Evolutionary conservation across 2,797 vertebrate species (phyloP).

Genomic region (Clamator glandarius): DNA sequence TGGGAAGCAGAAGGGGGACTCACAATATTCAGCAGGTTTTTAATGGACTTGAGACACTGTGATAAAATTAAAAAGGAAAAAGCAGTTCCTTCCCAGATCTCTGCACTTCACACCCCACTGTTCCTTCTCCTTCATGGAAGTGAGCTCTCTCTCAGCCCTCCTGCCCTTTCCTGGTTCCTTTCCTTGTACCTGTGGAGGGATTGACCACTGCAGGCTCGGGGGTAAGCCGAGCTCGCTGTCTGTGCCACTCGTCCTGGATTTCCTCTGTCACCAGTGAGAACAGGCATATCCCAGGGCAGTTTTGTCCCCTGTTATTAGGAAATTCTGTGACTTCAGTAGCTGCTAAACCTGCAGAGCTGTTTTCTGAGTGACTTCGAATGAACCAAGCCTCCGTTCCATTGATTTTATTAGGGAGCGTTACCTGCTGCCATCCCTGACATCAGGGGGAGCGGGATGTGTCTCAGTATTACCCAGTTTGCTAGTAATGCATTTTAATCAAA

Average conservation of each 20-base stretch:
- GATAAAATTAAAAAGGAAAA: not conserved
- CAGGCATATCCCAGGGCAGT: not conserved
- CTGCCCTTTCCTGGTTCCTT: not conserved
- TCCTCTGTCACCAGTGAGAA: not conserved
- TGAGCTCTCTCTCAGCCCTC: not conserved
- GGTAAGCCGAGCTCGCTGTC: not conserved
- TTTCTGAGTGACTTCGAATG: not conserved
- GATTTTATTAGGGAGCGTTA: not conserved
- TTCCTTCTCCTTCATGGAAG: not conserved
- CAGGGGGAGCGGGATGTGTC: not conserved
- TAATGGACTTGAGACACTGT: not conserved
- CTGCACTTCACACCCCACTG: not conserved
- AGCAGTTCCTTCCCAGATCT: not conserved
- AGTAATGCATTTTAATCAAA: not conserved
- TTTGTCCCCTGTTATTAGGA: not conserved
- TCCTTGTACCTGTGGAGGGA: fast-evolving
- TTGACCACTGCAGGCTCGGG: fast-evolving
- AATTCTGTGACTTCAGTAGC: not conserved
- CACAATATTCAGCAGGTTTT: not conserved
- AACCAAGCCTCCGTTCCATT: not conserved
- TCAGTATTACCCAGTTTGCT: not conserved
- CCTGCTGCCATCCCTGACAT: not conserved
- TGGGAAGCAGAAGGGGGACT: not conserved
- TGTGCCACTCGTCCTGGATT: not conserved
- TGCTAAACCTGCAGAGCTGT: not conserved